Evolutionary conservation across 2,888 invertebrate species (phyloP).

Genomic region (Metellina segmentata): DNA sequence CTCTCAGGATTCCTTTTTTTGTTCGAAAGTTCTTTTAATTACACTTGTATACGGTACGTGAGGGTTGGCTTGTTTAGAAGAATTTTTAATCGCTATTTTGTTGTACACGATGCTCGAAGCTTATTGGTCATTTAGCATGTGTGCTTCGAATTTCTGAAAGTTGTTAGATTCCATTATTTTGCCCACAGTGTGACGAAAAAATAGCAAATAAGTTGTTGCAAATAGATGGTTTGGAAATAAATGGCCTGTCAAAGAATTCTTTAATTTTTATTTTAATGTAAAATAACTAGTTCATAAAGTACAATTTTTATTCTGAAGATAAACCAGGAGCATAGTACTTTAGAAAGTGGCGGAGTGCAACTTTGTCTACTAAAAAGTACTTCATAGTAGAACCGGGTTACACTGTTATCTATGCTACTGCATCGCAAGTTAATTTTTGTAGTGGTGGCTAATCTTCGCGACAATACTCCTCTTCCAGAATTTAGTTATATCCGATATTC

Average conservation of each 20-base stretch:
- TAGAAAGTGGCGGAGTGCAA: too few relatives aligned
- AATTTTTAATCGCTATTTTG: background rate
- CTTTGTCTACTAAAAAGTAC: too few relatives aligned
- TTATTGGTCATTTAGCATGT: background rate
- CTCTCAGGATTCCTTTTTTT: background rate
- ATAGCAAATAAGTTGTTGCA: background rate
- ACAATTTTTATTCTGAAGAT: too few relatives aligned
- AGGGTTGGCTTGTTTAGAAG: background rate
- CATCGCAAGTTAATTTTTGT: too few relatives aligned
- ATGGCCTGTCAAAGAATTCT: background rate
- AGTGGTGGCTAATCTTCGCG: too few relatives aligned
- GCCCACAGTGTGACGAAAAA: too few relatives aligned
- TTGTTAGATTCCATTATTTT: background rate
- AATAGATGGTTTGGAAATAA: background rate
- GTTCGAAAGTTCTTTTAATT: background rate
- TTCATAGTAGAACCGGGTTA: too few relatives aligned
- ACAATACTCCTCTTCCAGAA: too few relatives aligned
- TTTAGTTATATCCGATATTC: too few relatives aligned
- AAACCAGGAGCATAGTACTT: too few relatives aligned
- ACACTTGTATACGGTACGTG: background rate
- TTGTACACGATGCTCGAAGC: background rate
- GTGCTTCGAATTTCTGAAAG: background rate
- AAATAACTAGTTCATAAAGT: background rate
- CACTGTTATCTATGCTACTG: too few relatives aligned
- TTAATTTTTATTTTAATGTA: background rate